phyloP scores from a whole-genome alignment of 53 echinoderm and acorn worm genomes.

The Antedon mediterranea region DNA sequence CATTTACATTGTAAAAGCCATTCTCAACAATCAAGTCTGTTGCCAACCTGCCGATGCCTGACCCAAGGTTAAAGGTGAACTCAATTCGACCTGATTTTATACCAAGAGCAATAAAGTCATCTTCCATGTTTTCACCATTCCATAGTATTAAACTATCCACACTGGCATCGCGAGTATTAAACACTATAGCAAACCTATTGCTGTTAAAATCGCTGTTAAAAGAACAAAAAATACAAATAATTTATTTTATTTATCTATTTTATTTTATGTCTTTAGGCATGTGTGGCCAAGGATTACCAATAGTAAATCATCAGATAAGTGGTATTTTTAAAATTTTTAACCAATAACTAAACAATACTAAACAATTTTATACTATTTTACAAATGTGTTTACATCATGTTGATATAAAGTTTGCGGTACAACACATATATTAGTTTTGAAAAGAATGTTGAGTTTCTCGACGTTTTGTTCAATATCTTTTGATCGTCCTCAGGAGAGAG shows the following conservation, averaged over 20 bases:
- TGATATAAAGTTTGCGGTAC: too few relatives aligned
- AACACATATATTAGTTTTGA: too few relatives aligned
- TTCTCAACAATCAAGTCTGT: conserved; percentile 20
- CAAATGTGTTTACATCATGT: too few relatives aligned
- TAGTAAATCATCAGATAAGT: too few relatives aligned
- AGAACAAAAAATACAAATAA: background rate
- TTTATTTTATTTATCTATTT: background rate
- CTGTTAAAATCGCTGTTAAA: conserved; percentile 48
- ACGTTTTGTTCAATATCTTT: too few relatives aligned
- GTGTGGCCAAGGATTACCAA: too few relatives aligned
- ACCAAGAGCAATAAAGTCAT: conserved; percentile 60
- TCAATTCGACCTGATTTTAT: conserved; percentile 30
- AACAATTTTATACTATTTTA: too few relatives aligned
- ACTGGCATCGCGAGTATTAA: conserved; percentile 37
- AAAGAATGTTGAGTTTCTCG: too few relatives aligned
- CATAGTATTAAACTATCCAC: conserved; percentile 52
- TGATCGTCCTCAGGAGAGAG: too few relatives aligned
- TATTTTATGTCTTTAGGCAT: background rate
- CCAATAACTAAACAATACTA: too few relatives aligned
- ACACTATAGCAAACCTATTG: conserved; percentile 56
- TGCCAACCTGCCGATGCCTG: conserved; percentile 27
- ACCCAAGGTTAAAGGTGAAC: conserved; percentile 61
- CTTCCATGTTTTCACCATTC: conserved; percentile 44
- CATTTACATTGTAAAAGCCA: conserved; percentile 44
- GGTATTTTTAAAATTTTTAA: too few relatives aligned